Conservation (phyloP, 2,888 invertebrate species). For the Drosophila incognita region DNA sequence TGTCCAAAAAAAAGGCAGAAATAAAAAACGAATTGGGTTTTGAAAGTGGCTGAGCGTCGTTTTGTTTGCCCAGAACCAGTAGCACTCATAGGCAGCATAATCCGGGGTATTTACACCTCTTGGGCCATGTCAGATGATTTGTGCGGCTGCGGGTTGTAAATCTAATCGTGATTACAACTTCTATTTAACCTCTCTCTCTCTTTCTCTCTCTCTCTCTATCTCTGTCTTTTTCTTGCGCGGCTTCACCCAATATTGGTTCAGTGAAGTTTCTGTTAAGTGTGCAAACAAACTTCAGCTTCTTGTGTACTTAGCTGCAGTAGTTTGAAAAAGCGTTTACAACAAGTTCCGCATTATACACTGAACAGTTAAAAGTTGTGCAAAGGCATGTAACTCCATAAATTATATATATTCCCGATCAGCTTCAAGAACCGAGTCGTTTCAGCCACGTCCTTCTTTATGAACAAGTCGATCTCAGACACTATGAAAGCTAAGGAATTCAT, state of each 20-base stretch:
- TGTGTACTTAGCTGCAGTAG: not conserved
- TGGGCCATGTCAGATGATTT: conserved; percentile 21
- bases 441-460: not conserved
- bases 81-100: conserved; percentile 59
- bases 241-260: not conserved
- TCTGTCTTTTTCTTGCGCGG: not conserved
- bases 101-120: conserved; percentile 72
- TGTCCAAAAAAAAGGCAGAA: conserved; percentile 1
- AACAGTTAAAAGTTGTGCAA: not conserved
- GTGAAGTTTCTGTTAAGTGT: not conserved
- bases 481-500: no score
- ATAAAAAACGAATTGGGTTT: conserved; percentile 17
- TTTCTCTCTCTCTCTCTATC: not conserved
- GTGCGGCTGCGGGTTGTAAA: conserved; percentile 26
- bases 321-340: not conserved
- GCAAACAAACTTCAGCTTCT: not conserved
- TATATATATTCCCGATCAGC: not conserved
- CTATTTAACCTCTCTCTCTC: conserved; percentile 5
- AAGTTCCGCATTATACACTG: not conserved
- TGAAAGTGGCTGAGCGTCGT: conserved; percentile 25
- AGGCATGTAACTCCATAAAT: not conserved
- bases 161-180: conserved; percentile 27
- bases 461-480: no score
- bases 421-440: not conserved
- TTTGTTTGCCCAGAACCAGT: conserved; percentile 62